A percentile compares a stretch with the other conserved stretches of the same genome.
Evolutionary conservation across 2,888 invertebrate species (phyloP).

Genomic region (Mechanitis messenoides): DNA sequence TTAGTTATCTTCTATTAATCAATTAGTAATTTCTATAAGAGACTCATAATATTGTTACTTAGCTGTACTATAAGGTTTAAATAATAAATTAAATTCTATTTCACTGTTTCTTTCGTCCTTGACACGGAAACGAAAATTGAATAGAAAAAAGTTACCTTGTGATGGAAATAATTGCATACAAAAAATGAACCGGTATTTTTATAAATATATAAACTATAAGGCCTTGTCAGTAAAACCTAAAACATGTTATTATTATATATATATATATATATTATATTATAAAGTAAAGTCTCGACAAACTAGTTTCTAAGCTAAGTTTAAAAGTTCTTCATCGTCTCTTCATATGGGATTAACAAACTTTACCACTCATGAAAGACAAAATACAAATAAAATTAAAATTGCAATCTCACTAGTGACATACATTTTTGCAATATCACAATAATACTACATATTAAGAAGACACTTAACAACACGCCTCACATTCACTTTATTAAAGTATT

Average conservation of each 20-base stretch:
- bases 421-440: too few relatives aligned
- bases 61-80: background rate
- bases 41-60: background rate
- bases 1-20: slow-evolving; percentile 1
- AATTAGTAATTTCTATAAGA: background rate
- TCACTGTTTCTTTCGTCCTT: background rate
- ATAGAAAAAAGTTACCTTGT: background rate
- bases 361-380: too few relatives aligned
- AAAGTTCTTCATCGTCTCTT: too few relatives aligned
- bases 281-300: background rate
- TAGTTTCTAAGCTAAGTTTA: background rate
- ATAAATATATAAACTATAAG: background rate
- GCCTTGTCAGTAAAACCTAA: background rate
- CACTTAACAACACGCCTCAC: too few relatives aligned
- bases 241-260: too few relatives aligned
- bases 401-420: too few relatives aligned
- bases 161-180: background rate
- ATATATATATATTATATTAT: background rate
- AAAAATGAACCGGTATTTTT: background rate
- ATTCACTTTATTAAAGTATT: too few relatives aligned
- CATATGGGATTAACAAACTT: too few relatives aligned
- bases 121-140: background rate
- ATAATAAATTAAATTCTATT: background rate
- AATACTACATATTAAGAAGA: too few relatives aligned
- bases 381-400: too few relatives aligned